Evolutionary conservation across 1,140 invertebrate species (phyloP), one percentile per base, ranked within the genome.

Genomic region (Pectinophora gossypiella): DNA sequence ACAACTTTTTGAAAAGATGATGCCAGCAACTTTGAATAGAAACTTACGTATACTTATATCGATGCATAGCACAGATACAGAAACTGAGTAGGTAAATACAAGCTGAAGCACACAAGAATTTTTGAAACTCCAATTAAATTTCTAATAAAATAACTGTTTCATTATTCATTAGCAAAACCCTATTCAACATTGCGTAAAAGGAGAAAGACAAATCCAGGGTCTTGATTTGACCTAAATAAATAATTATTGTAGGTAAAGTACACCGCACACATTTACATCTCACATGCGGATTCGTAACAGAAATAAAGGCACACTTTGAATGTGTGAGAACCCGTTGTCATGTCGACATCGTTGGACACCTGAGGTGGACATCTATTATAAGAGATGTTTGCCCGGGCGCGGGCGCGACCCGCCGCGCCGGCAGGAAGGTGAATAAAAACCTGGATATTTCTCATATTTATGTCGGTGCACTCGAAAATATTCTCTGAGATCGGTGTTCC

Each of bases 381-480:
- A 32, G 61, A 62, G 61, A 62, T 73, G 64, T 73, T 70, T 70
- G 66, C 64, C 62, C 64, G 59, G 50, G 58, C 48, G 50, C 54
- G 60, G 46, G 57, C 52, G 51, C 51, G 42, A 51, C 59, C 60
- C 53, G 47, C 58, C 60, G 59, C 58, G 48, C 54, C 32, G 60
- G 61, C 59, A 48, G 64, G 59, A 65, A 75, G 69, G 66, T 76
- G 75, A 74, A 73, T 72, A 82, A 81, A 82, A 85, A 84, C 71
- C 67, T 73, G 72, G 65, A 81, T 76, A 84, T 82, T 75, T 84
- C 74, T 82, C 81, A 87, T 87, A 87, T 84, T 84, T 81, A 84
- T 81, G 72, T 82, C 61, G 61, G 72, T 85, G 78, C 76, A 82
- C 74, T 84, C 71, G 65, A 86, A 79, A 85, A 82, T 80, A 77